Evolutionary conservation across 1,140 invertebrate genomes (phyloP).

Genomic region (Trialeurodes vaporariorum): DNA sequence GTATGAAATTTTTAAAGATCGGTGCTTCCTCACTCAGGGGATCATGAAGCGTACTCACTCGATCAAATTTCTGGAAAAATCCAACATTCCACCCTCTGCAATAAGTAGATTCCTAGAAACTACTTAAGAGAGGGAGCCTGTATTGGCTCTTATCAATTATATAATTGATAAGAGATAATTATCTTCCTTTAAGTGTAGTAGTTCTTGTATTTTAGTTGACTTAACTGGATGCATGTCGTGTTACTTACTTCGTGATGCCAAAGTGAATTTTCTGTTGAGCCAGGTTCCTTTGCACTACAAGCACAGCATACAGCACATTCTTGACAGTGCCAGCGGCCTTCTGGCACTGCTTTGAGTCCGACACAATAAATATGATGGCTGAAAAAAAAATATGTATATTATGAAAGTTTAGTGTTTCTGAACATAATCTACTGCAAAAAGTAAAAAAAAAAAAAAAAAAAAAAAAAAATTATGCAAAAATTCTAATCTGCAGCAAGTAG

Average conservation of each 20-base stretch:
- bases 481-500: background rate
- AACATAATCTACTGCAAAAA: background rate
- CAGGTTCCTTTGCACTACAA: constrained; percentile 14
- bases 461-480: background rate
- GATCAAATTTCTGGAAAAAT: too few relatives aligned
- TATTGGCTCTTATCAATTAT: too few relatives aligned
- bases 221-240: too few relatives aligned
- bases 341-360: constrained; percentile 66
- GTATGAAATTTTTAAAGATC: too few relatives aligned
- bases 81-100: too few relatives aligned
- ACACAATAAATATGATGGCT: constrained; percentile 87
- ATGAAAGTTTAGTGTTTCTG: background rate
- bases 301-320: constrained; percentile 40
- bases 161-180: too few relatives aligned
- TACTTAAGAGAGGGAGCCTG: too few relatives aligned
- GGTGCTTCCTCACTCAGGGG: too few relatives aligned
- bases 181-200: too few relatives aligned
- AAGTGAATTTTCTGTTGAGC: constrained; percentile 11
- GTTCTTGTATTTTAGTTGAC: too few relatives aligned
- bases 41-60: too few relatives aligned
- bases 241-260: constrained; percentile 20
- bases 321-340: constrained; percentile 80
- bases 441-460: background rate
- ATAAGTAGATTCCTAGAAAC: too few relatives aligned
- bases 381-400: constrained; percentile 11